Base-by-base conservation (phyloP, 1,140 invertebrate species). In the Probaryconus sp. region DNA sequence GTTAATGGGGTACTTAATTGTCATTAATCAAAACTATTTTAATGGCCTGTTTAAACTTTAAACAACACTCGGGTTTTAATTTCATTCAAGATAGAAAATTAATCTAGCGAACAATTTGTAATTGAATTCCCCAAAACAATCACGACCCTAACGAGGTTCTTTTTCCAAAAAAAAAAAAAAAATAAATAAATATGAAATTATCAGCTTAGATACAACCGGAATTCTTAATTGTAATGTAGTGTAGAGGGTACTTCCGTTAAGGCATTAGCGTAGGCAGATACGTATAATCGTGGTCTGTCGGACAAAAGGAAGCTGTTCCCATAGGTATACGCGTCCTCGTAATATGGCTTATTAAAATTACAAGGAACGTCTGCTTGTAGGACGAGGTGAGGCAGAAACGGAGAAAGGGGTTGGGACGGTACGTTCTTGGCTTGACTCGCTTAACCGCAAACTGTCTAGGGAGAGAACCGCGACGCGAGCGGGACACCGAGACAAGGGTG, bases 321-420 rank as follows among this genome's bases (percentile, higher is more conserved):
- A 70, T 76, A 79, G 77, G 61, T 71, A 74, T 74, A 73, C 40
- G 67, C 28, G 48, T 71, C 55, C 67, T 73, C 78, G 82, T 87
- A 83, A 86, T 83, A 83, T 61, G 79, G 84, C 82, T 87, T 87
- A 87, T 87, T 87, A 87, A 87, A 87, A 87, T 87, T 87, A 85
- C 82, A 87, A 64, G 51, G 53, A 71, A 47, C 47, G 71, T 56
- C 60, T 58, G 55, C 11, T 43, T 9, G 33, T 11, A 43, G 33
- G 58, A 48, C 35, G 28, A 53, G 60, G 35, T 53, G 45, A 61
- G 60, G 55, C 14, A 31, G 45, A 63, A 35, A 56, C 42, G 40
- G 11, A 30, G 28, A 14, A 26, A 47, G 11, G 30, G 21, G 50
- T 21, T 33, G 43, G 31, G 13, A 26, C 20, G 28, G 31, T 17